Evolutionary conservation across 2,113 vertebrate genomes (phyloP).

Genomic region (Mormyrus iriodes): DNA sequence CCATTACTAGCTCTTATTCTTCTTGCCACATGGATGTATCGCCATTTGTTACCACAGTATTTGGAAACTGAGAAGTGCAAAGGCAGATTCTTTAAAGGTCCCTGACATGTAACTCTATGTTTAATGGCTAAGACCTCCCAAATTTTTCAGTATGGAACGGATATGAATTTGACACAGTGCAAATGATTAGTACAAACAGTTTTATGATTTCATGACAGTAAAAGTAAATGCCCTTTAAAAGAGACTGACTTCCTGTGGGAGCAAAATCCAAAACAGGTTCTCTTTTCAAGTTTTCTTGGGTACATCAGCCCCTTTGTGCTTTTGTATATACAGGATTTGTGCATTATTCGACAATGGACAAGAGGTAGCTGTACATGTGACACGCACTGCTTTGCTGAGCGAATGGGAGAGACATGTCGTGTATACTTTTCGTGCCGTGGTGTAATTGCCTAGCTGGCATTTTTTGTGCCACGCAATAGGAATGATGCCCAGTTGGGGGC

Average conservation of each 20-base stretch:
- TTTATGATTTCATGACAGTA: neutral
- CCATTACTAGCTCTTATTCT: neutral
- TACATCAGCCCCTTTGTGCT: neutral
- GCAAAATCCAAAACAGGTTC: conserved; percentile 7
- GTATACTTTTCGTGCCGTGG: neutral
- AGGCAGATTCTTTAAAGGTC: neutral
- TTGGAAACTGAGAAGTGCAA: neutral
- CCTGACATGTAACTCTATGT: neutral
- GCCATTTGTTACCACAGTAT: neutral
- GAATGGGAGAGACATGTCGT: neutral
- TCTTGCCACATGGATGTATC: neutral
- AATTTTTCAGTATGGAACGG: neutral
- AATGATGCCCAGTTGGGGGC: neutral
- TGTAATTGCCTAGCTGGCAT: neutral
- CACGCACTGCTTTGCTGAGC: neutral
- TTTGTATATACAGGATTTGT: neutral
- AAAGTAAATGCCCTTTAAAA: conserved; percentile 8
- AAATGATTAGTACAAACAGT: neutral
- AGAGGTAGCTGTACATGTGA: neutral
- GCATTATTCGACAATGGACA: neutral
- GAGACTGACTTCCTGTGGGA: neutral
- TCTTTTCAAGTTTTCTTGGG: neutral
- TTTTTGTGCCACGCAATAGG: neutral
- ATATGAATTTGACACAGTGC: neutral
- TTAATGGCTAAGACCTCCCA: neutral